These are phyloP conservation scores for Bactericera cockerelli DNA, from an alignment of 1,140 invertebrate genomes.

Conservation along the genomic window DNA sequence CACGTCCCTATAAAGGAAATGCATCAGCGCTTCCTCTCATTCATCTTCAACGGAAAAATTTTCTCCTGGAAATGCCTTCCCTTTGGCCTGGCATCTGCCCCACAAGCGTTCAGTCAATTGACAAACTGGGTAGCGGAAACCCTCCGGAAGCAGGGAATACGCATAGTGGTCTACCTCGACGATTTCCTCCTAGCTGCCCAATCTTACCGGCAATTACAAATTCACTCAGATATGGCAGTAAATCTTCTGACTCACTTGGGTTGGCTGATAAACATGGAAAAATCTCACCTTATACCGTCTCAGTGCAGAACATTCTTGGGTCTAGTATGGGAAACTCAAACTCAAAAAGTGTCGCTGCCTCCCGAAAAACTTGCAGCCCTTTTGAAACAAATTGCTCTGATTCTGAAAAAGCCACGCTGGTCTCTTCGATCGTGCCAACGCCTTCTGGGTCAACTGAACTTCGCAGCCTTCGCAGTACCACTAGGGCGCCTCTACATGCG, in stretches of 20 bases:
- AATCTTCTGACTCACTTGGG: too few species aligned
- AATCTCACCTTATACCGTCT: too few species aligned
- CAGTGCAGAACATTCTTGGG: too few species aligned
- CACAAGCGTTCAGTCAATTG: conserved; percentile 20
- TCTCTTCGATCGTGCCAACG: conserved; percentile 17
- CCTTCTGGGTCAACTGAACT: conserved; percentile 17
- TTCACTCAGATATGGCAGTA: too few species aligned
- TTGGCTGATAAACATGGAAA: too few species aligned
- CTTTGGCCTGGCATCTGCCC: conserved; percentile 19
- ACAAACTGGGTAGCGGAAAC: conserved; percentile 25
- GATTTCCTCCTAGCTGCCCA: too few species aligned
- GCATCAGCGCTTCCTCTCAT: conserved; percentile 17
- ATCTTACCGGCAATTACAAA: too few species aligned
- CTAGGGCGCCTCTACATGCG: conserved; percentile 17
- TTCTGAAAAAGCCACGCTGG: not conserved
- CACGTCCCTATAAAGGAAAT: not conserved
- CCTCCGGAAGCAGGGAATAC: conserved; percentile 21
- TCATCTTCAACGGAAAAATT: conserved; percentile 19
- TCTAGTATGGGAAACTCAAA: too few species aligned
- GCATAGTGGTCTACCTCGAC: conserved; percentile 19
- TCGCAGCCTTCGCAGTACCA: conserved; percentile 16
- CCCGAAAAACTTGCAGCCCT: too few species aligned
- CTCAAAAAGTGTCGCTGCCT: too few species aligned
- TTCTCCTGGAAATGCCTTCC: conserved; percentile 23
- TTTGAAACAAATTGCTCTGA: too few species aligned